These are phyloP conservation scores for Phenacoccus solenopsis DNA, from an alignment of 1,140 invertebrate species.

Conservation along the genomic window DNA sequence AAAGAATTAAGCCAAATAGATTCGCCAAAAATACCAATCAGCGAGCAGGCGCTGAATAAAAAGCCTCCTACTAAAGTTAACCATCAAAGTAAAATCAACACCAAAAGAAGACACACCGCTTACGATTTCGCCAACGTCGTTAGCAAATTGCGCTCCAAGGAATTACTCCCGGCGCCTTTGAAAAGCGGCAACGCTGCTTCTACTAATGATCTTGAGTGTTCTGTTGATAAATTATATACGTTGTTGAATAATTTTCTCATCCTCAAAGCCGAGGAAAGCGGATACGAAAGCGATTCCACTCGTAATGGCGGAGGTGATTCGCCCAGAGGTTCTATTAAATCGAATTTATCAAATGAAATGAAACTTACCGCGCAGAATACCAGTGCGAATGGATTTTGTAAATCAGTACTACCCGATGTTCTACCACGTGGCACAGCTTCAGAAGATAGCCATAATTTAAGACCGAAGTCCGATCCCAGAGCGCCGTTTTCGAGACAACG, in stretches of 20 bases:
- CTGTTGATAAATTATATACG: conserved; percentile 33
- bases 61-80: neutral
- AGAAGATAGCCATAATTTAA: neutral
- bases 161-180: neutral
- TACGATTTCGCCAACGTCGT: conserved; percentile 9
- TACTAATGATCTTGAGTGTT: neutral
- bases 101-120: neutral
- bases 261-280: conserved; percentile 45
- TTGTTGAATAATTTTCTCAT: conserved; percentile 36
- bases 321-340: conserved; percentile 30
- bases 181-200: neutral
- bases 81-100: neutral
- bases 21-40: neutral
- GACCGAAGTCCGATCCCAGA: neutral
- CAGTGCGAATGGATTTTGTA: neutral
- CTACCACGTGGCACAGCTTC: neutral
- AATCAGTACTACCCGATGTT: neutral
- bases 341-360: conserved; percentile 28
- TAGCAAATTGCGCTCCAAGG: neutral
- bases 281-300: conserved; percentile 50
- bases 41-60: neutral
- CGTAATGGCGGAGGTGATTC: conserved; percentile 42
- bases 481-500: conserved; percentile 4
- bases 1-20: conserved; percentile 23
- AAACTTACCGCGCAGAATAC: neutral